A percentile compares a stretch with the other conserved stretches of the same genome.
phyloP scores from a whole-genome alignment of 2,797 vertebrate species.

The Etheostoma perlongum region DNA sequence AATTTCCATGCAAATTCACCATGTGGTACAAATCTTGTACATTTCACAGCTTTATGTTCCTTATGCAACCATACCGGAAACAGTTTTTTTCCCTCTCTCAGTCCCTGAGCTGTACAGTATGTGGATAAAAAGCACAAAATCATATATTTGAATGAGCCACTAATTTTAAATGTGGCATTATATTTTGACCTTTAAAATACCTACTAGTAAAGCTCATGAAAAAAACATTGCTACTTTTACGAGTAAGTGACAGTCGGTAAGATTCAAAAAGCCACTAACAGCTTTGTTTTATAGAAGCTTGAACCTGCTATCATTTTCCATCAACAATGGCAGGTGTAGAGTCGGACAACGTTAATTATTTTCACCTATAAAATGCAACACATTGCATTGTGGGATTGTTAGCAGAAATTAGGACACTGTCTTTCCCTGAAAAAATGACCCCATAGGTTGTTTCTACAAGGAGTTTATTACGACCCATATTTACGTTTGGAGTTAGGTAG shows the following conservation, averaged over 20 bases:
- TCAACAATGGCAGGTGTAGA: neutral
- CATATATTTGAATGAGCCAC: slow-evolving; percentile 12
- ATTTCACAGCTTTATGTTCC: slow-evolving; percentile 64
- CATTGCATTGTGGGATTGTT: neutral
- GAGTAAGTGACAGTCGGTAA: neutral
- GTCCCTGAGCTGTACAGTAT: slow-evolving; percentile 19
- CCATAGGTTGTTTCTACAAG: too few relatives aligned
- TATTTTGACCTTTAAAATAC: neutral
- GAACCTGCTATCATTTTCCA: neutral
- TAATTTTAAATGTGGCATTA: neutral
- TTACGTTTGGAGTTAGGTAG: too few relatives aligned
- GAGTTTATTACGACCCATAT: too few relatives aligned
- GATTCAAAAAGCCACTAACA: neutral
- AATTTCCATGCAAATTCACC: slow-evolving; percentile 72
- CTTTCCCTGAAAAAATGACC: too few relatives aligned
- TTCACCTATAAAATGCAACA: neutral
- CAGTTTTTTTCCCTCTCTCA: neutral
- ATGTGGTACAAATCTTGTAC: slow-evolving; percentile 75
- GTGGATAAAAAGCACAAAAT: slow-evolving; percentile 17
- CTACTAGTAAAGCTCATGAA: neutral
- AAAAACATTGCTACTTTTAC: neutral
- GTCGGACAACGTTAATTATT: neutral
- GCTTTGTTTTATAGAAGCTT: neutral
- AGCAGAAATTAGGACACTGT: neutral
- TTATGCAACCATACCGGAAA: slow-evolving; percentile 62